A percentile compares a stretch with the other conserved stretches of the same genome.
Conservation (phyloP, 2,113 vertebrate genomes). For the Saguinus imperator region DNA sequence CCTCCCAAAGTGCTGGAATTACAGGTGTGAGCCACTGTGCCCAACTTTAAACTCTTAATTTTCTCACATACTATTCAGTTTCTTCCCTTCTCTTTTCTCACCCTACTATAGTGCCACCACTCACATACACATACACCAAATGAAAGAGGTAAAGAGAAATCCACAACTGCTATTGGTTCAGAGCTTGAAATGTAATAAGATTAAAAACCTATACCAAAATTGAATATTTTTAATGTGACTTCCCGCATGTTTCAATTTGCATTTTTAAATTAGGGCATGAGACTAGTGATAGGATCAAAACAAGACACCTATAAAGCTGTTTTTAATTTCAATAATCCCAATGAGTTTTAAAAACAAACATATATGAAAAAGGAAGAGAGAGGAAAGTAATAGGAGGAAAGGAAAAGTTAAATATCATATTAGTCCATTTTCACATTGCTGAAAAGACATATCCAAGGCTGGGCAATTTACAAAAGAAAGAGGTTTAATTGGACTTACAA, state of each 20-base stretch:
- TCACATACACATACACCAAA: neutral
- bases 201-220: conserved; percentile 50
- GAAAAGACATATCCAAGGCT: no score
- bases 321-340: neutral
- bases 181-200: conserved; percentile 41
- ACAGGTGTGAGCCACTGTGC: no score
- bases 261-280: conserved; percentile 49
- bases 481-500: no score
- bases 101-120: neutral
- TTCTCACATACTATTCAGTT: neutral
- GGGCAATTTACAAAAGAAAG: no score
- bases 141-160: conserved; percentile 59
- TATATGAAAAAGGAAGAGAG: neutral
- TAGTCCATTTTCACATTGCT: no score
- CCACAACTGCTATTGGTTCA: neutral
- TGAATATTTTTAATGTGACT: conserved; percentile 46
- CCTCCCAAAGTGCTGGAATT: no score
- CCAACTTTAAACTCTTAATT: neutral
- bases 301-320: neutral
- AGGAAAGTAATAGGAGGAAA: neutral
- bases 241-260: conserved; percentile 39
- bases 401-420: neutral
- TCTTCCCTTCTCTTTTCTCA: neutral
- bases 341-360: conserved; percentile 24
- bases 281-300: conserved; percentile 20